These are phyloP conservation scores for Octomys mimax DNA, from an alignment of 2,797 vertebrate genomes.

Conservation along the genomic window DNA sequence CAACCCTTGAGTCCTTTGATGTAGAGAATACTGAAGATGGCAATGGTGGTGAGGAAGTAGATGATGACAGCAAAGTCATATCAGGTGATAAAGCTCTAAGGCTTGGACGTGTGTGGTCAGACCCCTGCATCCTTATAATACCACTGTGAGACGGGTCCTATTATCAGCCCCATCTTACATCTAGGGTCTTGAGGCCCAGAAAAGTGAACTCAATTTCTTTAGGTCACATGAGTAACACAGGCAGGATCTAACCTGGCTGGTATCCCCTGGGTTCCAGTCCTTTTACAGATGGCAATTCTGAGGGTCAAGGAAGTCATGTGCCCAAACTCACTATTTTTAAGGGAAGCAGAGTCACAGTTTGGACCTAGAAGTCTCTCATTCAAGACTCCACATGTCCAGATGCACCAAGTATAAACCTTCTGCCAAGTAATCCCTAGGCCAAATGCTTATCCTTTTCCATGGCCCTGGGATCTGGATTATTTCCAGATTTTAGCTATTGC, in stretches of 20 bases:
- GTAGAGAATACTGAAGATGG: background rate
- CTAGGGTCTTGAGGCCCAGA: background rate
- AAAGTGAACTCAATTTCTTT: background rate
- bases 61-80: background rate
- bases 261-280: background rate
- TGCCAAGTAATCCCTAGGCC: background rate
- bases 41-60: background rate
- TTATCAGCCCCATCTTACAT: background rate
- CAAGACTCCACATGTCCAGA: background rate
- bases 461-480: slow-evolving; percentile 9
- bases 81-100: background rate
- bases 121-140: background rate
- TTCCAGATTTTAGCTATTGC: slow-evolving; percentile 36
- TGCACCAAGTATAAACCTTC: background rate
- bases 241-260: background rate
- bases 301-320: background rate
- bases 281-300: background rate
- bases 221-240: background rate
- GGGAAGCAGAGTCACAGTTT: background rate
- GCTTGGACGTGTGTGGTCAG: background rate
- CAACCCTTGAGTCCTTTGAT: background rate
- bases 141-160: background rate
- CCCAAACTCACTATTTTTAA: background rate
- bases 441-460: background rate
- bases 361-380: background rate